These are phyloP conservation scores for Bombus picipes DNA, from an alignment of 1,140 invertebrate genomes.

Conservation along the genomic window DNA sequence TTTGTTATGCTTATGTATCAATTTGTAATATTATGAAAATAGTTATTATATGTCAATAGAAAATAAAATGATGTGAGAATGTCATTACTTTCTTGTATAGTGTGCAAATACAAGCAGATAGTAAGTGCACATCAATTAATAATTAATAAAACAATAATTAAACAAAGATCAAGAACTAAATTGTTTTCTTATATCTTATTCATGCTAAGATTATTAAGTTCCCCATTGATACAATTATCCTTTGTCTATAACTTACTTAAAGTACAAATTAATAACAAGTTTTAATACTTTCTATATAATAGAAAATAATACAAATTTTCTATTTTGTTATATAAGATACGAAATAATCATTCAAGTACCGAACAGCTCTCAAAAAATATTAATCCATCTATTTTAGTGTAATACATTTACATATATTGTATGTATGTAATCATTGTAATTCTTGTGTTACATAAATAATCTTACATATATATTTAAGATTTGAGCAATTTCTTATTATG, in stretches of 20 bases:
- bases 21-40: neutral
- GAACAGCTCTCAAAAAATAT: neutral
- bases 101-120: neutral
- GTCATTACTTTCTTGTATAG: neutral
- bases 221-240: neutral
- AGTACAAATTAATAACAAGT: neutral
- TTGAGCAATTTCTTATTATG: neutral
- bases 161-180: neutral
- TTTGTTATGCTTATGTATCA: too few species aligned
- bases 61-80: neutral
- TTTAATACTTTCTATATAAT: neutral
- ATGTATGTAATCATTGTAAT: neutral
- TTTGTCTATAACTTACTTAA: neutral
- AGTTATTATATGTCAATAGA: neutral
- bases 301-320: neutral
- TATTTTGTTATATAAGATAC: neutral
- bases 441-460: neutral
- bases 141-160: neutral
- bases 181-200: neutral
- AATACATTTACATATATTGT: too few species aligned
- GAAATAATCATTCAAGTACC: neutral
- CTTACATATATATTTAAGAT: neutral
- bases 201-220: neutral
- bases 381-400: neutral
- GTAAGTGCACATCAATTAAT: neutral